A percentile compares a stretch with the other conserved stretches of the same genome.
phyloP scores from a whole-genome alignment of 2,113 vertebrate genomes.

The Ictalurus punctatus region DNA sequence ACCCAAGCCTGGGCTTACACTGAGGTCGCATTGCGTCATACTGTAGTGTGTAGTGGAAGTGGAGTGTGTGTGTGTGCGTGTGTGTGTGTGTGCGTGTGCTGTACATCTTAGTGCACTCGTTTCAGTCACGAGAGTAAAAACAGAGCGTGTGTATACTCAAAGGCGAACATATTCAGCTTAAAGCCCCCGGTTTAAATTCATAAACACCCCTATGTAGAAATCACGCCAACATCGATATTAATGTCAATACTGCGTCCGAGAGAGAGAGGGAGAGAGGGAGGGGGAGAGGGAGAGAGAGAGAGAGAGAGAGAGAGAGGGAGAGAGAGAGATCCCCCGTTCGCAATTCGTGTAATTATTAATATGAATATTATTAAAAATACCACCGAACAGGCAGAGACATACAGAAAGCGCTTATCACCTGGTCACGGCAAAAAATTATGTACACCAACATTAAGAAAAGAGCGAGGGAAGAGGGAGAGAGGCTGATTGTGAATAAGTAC shows the following conservation, averaged over 20 bases:
- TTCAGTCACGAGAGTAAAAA: neutral
- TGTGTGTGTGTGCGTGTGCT: slow-evolving; percentile 6
- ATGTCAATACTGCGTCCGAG: neutral
- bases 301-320: neutral
- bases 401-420: slow-evolving; percentile 62
- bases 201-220: slow-evolving; percentile 9
- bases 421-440: slow-evolving; percentile 75
- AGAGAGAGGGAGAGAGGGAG: neutral
- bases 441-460: slow-evolving; percentile 77
- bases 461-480: slow-evolving; percentile 61
- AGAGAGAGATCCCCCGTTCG: neutral
- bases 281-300: slow-evolving; percentile 16
- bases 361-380: slow-evolving; percentile 67
- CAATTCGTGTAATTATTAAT: slow-evolving; percentile 10
- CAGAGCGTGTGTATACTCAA: too few relatives aligned
- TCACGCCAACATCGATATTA: neutral
- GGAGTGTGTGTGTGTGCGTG: slow-evolving; percentile 10
- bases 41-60: neutral
- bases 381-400: slow-evolving; percentile 65
- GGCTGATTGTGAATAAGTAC: slow-evolving; percentile 16
- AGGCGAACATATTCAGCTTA: neutral
- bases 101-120: neutral
- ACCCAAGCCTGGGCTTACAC: neutral
- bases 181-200: neutral
- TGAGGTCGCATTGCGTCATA: neutral